Evolutionary conservation across 2,797 vertebrate genomes (phyloP).

Genomic region (Melanogrammus aeglefinus): DNA sequence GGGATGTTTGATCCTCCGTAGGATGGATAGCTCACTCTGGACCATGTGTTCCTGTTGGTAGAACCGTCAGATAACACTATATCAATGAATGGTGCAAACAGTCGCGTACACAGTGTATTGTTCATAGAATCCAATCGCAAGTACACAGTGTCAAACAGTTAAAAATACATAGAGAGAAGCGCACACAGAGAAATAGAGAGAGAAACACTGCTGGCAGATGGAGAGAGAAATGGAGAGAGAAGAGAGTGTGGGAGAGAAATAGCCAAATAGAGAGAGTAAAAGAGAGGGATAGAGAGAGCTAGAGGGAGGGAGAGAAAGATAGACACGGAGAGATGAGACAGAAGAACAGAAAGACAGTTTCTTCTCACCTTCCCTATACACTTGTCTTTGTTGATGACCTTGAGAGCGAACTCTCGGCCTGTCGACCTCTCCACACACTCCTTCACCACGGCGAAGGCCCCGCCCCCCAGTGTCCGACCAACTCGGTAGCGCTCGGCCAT

Average conservation of each 20-base stretch:
- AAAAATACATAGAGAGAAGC: not conserved
- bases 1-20: conserved; percentile 94
- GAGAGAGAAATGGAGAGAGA: not conserved
- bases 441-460: conserved; percentile 95
- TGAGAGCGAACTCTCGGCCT: conserved; percentile 93
- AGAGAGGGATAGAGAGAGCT: not conserved
- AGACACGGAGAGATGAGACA: not conserved
- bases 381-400: conserved; percentile 98
- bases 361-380: conserved; percentile 92
- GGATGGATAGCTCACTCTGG: conserved; percentile 94
- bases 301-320: not conserved
- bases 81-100: not conserved
- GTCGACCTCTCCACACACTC: conserved; percentile 97
- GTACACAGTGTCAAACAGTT: not conserved
- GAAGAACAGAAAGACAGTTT: not conserved
- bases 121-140: not conserved
- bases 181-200: not conserved
- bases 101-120: too few species aligned
- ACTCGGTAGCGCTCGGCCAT: conserved; percentile 96
- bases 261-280: not conserved
- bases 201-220: not conserved
- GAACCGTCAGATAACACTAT: not conserved
- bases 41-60: conserved; percentile 92
- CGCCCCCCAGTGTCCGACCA: conserved; percentile 91
- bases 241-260: not conserved